Conservation (phyloP, 1,140 invertebrate species). For the Eriocheir sinensis region DNA sequence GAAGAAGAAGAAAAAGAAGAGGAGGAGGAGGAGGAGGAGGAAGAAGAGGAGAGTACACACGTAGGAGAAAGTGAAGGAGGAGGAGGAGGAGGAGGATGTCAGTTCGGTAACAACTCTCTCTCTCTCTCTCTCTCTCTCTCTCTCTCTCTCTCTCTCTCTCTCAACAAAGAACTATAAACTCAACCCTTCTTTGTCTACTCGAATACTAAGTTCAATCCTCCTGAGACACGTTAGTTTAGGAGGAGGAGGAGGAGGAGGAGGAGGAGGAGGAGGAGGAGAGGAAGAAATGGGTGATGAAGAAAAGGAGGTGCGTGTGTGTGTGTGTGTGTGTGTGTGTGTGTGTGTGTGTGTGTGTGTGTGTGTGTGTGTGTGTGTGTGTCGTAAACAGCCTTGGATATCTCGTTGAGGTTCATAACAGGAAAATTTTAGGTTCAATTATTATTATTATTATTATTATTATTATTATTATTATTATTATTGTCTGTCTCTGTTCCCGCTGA, state of each 20-base stretch:
- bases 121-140: not conserved
- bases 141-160: slow-evolving; percentile 7
- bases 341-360: slow-evolving; percentile 41
- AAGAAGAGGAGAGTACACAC: not conserved
- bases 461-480: too few relatives aligned
- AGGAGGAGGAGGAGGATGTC: not conserved
- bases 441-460: too few relatives aligned
- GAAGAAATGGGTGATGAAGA: not conserved
- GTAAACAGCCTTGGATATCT: not conserved
- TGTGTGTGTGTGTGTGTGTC: slow-evolving; percentile 33
- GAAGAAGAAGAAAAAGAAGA: not conserved
- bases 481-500: too few relatives aligned
- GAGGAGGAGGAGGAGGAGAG: not conserved
- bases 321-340: slow-evolving; percentile 31
- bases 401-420: not conserved
- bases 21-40: not conserved
- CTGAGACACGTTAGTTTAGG: too few relatives aligned
- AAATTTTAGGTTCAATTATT: slow-evolving; percentile 5
- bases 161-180: too few relatives aligned
- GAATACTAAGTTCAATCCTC: too few relatives aligned
- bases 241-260: not conserved
- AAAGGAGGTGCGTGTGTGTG: not conserved
- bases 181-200: too few relatives aligned
- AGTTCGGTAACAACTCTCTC: not conserved
- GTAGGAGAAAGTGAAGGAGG: not conserved